phyloP scores from a whole-genome alignment of 2,888 invertebrate species.

The Sinelater perroti region DNA sequence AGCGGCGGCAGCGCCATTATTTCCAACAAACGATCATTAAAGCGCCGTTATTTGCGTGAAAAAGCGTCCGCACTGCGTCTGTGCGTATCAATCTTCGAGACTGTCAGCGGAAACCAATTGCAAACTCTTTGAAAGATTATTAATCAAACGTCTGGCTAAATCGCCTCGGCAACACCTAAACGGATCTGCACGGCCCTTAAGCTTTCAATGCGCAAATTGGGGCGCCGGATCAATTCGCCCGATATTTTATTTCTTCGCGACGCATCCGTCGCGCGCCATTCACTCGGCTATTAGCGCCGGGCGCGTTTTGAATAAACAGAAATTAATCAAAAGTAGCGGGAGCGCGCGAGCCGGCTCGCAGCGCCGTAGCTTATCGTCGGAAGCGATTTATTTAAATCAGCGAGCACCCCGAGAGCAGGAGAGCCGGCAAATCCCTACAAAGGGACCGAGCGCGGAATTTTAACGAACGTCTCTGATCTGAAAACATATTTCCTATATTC shows the following conservation, averaged over 20 bases:
- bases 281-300: slow-evolving; percentile 11
- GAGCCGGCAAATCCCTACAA: slow-evolving; percentile 38
- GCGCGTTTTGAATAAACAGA: slow-evolving; percentile 21
- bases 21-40: too few species aligned
- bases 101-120: not conserved
- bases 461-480: slow-evolving; percentile 39
- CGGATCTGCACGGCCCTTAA: not conserved
- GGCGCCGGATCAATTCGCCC: slow-evolving; percentile 7
- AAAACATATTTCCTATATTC: slow-evolving; percentile 41
- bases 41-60: too few species aligned
- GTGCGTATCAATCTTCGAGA: too few species aligned
- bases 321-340: slow-evolving; percentile 29
- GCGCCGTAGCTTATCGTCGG: slow-evolving; percentile 21
- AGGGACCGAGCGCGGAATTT: slow-evolving; percentile 37
- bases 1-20: too few species aligned
- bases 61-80: too few species aligned
- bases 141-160: slow-evolving; percentile 8
- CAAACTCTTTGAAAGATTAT: not conserved
- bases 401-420: slow-evolving; percentile 24
- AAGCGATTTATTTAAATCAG: slow-evolving; percentile 33
- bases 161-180: slow-evolving; percentile 4
- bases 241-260: slow-evolving; percentile 11
- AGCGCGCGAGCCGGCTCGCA: slow-evolving; percentile 27
- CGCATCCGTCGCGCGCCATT: slow-evolving; percentile 8
- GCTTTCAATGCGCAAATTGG: slow-evolving; percentile 7